A percentile compares a stretch with the other conserved stretches of the same genome.
These are phyloP conservation scores for Luperina nickerlii DNA, from an alignment of 2,888 invertebrate genomes.

Conservation along the genomic window DNA sequence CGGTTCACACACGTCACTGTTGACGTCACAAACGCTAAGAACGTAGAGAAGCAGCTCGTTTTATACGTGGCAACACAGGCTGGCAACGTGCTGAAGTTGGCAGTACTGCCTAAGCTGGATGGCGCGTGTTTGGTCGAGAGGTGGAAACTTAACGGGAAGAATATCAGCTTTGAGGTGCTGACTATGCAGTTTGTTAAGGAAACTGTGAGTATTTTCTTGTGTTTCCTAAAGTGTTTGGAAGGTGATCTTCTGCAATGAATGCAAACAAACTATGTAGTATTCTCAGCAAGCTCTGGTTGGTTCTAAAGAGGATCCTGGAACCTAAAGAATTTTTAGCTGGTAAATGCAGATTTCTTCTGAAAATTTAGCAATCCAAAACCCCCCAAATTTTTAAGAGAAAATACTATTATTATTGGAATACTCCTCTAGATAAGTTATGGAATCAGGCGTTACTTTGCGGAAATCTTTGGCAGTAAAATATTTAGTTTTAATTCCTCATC, in stretches of 20 bases:
- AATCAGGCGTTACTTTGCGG: too few species aligned
- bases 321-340: background rate
- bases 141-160: slow-evolving; percentile 92
- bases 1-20: slow-evolving; percentile 94
- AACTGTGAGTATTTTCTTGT: slow-evolving; percentile 89
- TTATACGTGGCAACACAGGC: slow-evolving; percentile 95
- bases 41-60: slow-evolving; percentile 93
- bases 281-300: background rate
- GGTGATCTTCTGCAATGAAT: background rate
- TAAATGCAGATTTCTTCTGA: background rate
- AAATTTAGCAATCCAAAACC: background rate
- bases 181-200: slow-evolving; percentile 95
- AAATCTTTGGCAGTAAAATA: too few species aligned
- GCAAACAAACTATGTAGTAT: background rate
- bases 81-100: slow-evolving; percentile 95
- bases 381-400: background rate
- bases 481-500: too few species aligned
- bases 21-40: slow-evolving; percentile 94
- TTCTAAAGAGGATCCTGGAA: background rate
- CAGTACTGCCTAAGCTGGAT: slow-evolving; percentile 92
- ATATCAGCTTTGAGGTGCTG: slow-evolving; percentile 89
- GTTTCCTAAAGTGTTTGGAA: background rate
- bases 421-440: background rate
- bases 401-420: background rate
- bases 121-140: slow-evolving; percentile 96